Base-by-base conservation (phyloP, 2,113 vertebrate species). In the Mungos mungo region DNA sequence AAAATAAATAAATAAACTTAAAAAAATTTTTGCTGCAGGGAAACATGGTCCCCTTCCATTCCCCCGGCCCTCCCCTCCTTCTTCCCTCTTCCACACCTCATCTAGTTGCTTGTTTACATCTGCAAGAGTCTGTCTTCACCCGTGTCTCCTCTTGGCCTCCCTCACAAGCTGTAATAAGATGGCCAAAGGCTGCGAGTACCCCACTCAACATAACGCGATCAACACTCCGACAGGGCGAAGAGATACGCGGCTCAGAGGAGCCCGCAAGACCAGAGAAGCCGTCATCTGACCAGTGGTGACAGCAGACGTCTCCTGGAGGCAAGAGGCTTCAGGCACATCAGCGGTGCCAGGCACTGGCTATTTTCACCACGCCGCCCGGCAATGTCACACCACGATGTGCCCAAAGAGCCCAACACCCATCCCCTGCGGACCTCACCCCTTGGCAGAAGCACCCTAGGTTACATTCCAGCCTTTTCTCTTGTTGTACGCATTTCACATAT, bases 381-480 rank as follows among this genome's bases (percentile, higher is more conserved):
- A 27, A 7, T 1, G 5, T 35, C 31, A 27, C 6, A 5, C 29
- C 8, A 13, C 14, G 60, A 6, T 1, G 3, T 41, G 3, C 47
- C n/a, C 10, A 8, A 25, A 76, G 38, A 63, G 45, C 41, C 11
- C 4, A 19, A 29, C 9, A 2, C 72, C 16, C 1, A 15, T 10
- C 60, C 35, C 45, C 38, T 7, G 0, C 25, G 7, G 27, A 60
- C 27, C 74, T 57, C 68, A 2, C 21, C 33, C 50, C 3, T 27
- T 3, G 12, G 23, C 41, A 0, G 1, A 50, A 23, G 15, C 33
- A 29, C 54, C 7, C 0, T 1, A 3, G 2, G 13, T 21, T 5
- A 21, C 1, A 6, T 8, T n/a, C 18, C 81, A n/a, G 5, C 38
- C 25, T 31, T 27, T 33, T 52, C 5, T 38, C 85, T 80, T 16